These are phyloP conservation scores for Littorina saxatilis DNA, from an alignment of 1,140 invertebrate species.

Conservation along the genomic window DNA sequence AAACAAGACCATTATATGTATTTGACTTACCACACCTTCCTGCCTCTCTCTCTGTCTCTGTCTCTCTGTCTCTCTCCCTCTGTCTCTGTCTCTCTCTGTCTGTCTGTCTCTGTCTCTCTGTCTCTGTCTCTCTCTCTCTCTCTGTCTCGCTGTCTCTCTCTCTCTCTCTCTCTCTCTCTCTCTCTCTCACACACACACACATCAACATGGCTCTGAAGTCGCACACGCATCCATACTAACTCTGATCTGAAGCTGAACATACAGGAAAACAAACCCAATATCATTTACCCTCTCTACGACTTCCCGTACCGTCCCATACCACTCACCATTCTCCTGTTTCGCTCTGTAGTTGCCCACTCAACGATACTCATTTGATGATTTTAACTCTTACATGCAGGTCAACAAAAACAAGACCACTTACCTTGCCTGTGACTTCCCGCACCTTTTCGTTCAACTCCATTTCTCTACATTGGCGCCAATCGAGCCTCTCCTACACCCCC, in stretches of 20 bases:
- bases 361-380: no score
- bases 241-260: no score
- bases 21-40: slow-evolving; percentile 38
- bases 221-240: slow-evolving; percentile 3
- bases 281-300: slow-evolving; percentile 92
- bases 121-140: slow-evolving; percentile 7
- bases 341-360: slow-evolving; percentile 97
- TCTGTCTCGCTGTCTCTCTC: no score
- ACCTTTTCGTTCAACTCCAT: no score
- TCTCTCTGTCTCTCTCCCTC: slow-evolving; percentile 17
- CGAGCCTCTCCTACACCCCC: no score
- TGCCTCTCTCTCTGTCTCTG: slow-evolving; percentile 35
- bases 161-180: slow-evolving; percentile 2
- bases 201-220: background rate
- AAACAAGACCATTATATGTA: slow-evolving; percentile 31
- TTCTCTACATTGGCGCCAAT: no score
- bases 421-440: no score
- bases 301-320: slow-evolving; percentile 99
- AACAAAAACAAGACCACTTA: no score
- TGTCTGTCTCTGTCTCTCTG: background rate
- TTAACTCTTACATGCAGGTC: no score
- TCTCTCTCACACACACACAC: background rate
- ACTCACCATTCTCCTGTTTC: slow-evolving; percentile 87
- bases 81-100: slow-evolving; percentile 4
- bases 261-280: no score